Percentiles rank a stretch among this genome's conserved stretches.
Evolutionary conservation across 2,888 invertebrate genomes (phyloP).

Genomic region (Neocrepidodera transversa): DNA sequence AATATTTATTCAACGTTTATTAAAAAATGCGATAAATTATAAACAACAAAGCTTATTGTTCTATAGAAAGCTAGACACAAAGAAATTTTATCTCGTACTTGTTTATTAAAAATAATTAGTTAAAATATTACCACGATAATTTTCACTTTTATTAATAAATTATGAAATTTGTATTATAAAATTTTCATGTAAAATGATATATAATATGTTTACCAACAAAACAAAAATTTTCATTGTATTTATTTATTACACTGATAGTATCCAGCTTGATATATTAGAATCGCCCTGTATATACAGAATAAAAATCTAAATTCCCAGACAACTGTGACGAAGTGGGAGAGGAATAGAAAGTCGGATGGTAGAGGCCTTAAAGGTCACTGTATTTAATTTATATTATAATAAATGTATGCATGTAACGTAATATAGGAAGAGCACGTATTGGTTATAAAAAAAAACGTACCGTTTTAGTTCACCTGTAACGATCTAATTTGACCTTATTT

Average conservation of each 20-base stretch:
- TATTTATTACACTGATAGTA: too few species aligned
- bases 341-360: not conserved
- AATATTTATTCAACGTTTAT: not conserved
- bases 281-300: not conserved
- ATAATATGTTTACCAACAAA: too few species aligned
- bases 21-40: conserved; percentile 7
- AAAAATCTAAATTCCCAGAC: not conserved
- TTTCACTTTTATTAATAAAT: conserved; percentile 8
- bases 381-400: not conserved
- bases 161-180: conserved; percentile 1
- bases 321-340: not conserved
- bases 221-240: too few species aligned
- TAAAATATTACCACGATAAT: conserved; percentile 1
- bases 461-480: not conserved
- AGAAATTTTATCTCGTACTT: conserved; percentile 5
- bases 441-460: not conserved
- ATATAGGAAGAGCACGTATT: not conserved
- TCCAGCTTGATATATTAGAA: too few species aligned
- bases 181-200: not conserved
- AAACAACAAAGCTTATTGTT: conserved; percentile 1
- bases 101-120: conserved; percentile 11
- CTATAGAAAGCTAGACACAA: not conserved
- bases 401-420: not conserved
- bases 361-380: not conserved
- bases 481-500: not conserved